Evolutionary conservation across 2,797 vertebrate species (phyloP).

Genomic region (Oreortyx pictus): DNA sequence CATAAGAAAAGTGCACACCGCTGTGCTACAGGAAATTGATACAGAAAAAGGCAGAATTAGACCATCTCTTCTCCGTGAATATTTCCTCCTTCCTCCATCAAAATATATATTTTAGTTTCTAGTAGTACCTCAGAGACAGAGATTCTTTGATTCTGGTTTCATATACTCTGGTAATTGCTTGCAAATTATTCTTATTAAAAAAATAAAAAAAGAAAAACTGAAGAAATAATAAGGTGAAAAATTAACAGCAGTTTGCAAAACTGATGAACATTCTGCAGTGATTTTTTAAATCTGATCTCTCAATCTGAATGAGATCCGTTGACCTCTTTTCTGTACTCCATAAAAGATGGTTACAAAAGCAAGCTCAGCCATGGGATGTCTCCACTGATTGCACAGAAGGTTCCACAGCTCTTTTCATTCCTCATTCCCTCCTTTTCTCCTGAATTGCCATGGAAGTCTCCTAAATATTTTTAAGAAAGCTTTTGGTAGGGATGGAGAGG

Average conservation of each 20-base stretch:
- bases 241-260: not conserved
- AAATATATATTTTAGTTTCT: not conserved
- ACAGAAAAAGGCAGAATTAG: not conserved
- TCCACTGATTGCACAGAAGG: rapidly evolving
- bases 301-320: not conserved
- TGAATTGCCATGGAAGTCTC: not conserved
- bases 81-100: not conserved
- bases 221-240: not conserved
- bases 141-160: not conserved
- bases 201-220: not conserved
- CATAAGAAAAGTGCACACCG: not conserved
- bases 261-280: not conserved
- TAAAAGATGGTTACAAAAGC: not conserved
- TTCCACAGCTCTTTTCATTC: not conserved
- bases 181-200: not conserved
- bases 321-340: not conserved
- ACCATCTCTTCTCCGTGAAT: not conserved
- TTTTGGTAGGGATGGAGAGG: not conserved
- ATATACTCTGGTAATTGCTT: not conserved
- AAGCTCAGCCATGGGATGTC: not conserved
- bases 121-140: not conserved
- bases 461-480: not conserved
- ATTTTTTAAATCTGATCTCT: not conserved
- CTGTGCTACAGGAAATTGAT: not conserved
- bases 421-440: not conserved